Base-by-base conservation (phyloP, 1,140 invertebrate species). In the Zaprionus ghesquierei region DNA sequence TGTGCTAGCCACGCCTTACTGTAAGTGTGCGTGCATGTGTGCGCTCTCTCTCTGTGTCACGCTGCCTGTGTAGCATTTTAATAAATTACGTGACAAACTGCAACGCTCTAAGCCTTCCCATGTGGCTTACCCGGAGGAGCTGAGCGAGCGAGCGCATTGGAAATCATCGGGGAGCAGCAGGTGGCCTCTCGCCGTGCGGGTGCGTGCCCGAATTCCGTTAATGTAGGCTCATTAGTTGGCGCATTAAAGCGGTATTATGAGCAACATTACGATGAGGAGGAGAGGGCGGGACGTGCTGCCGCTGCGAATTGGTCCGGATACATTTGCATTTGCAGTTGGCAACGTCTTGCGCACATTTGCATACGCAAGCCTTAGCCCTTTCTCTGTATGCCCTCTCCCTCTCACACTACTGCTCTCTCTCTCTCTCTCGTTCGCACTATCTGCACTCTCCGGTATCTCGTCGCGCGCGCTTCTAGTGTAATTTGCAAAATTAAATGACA, bases 81-180 rank as follows among this genome's bases (percentile, higher is more conserved):
- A 89, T 89, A 89, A 89, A 89, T 89, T 89, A 89, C 84, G 84
- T 89, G 84, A 89, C 84, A 89, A 89, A 84, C 84, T 89, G 84
- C 84, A 89, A 38, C 63, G 75, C 56, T 69, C 69, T 82, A 71
- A 70, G 44, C 62, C 69, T 73, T 59, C 60, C 54, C 51, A 51
- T 53, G 69, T 44, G 54, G 29, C 33, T 59, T 13, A 38, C 55
- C 66, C 53, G 29, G n/a, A 15, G 44, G 31, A 20, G n/a, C n/a
- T n/a, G n/a, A 20, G 25, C 12, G n/a, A 12, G 35, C 10, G n/a
- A 69, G 64, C 55, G 6, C 35, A 41, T 41, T 41, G n/a, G 35
- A 41, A 41, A 41, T 41, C n/a, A 41, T 41, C 8, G 35, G 35
- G 35, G 35, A 72, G 82, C 82, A 87, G 81, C 78, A 78, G 81